Percentiles rank a stretch among this genome's conserved stretches.
Conservation (phyloP, 2,113 vertebrate genomes). For the Dicrurus megarhynchus region DNA sequence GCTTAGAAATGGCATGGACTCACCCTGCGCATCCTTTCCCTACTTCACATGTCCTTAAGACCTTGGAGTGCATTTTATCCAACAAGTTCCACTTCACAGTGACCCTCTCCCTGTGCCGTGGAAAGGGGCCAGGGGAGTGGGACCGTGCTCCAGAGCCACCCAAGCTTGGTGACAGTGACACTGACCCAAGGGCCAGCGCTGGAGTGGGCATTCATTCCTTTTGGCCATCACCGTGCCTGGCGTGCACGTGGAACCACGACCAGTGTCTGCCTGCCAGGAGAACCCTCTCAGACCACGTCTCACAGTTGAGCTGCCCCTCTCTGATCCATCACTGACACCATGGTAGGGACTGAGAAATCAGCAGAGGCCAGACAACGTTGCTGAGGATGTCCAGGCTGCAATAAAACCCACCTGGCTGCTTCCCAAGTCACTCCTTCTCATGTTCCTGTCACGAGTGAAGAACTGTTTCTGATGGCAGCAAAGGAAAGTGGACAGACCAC, state of each 20-base stretch:
- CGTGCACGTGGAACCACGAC: neutral
- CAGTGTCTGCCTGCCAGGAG: neutral
- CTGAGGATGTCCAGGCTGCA: neutral
- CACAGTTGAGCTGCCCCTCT: neutral
- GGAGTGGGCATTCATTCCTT: neutral
- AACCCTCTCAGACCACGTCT: neutral
- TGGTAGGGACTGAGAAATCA: neutral
- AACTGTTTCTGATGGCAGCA: neutral
- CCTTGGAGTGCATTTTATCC: neutral
- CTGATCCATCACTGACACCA: neutral
- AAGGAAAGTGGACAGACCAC: neutral
- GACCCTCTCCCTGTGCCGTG: neutral
- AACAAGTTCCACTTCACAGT: neutral
- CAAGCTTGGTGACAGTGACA: neutral
- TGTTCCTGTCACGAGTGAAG: neutral
- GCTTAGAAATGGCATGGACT: neutral
- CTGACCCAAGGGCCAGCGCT: too few relatives aligned
- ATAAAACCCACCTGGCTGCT: neutral
- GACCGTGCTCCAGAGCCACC: accelerated
- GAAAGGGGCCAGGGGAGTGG: neutral
- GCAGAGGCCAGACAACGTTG: neutral
- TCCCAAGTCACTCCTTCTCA: neutral
- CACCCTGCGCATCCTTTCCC: neutral
- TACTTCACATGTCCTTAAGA: neutral
- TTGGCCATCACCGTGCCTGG: neutral